phyloP scores from a whole-genome alignment of 2,888 invertebrate genomes.

The Heterodera filipjevi region DNA sequence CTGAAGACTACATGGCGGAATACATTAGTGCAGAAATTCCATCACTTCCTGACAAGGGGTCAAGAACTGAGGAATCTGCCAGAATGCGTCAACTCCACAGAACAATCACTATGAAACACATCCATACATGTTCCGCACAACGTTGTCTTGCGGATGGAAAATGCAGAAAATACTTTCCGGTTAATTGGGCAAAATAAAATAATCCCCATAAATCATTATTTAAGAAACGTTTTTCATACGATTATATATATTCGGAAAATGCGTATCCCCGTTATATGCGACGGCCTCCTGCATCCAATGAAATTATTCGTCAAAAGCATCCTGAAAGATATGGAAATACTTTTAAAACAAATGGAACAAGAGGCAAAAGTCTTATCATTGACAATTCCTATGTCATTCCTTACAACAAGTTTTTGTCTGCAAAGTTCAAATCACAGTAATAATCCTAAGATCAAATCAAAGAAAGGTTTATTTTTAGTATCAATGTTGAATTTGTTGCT shows the following conservation, averaged over 20 bases:
- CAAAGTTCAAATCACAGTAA: background rate
- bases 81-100: background rate
- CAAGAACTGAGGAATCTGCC: background rate
- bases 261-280: background rate
- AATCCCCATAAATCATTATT: background rate
- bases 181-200: background rate
- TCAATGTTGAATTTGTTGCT: background rate
- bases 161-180: background rate
- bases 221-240: background rate
- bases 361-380: background rate
- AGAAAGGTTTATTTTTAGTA: background rate
- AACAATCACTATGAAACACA: background rate
- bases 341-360: background rate
- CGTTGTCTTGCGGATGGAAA: background rate
- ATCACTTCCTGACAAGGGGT: background rate
- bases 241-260: background rate
- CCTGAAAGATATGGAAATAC: background rate
- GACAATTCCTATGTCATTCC: background rate
- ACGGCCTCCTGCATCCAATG: background rate
- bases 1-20: constrained; percentile 1
- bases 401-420: background rate
- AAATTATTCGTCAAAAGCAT: background rate
- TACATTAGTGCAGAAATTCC: constrained; percentile 17
- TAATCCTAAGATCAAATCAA: background rate
- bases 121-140: background rate